Evolutionary conservation across 2,888 invertebrate genomes (phyloP).

Genomic region (Eumacrocentrus americanus): DNA sequence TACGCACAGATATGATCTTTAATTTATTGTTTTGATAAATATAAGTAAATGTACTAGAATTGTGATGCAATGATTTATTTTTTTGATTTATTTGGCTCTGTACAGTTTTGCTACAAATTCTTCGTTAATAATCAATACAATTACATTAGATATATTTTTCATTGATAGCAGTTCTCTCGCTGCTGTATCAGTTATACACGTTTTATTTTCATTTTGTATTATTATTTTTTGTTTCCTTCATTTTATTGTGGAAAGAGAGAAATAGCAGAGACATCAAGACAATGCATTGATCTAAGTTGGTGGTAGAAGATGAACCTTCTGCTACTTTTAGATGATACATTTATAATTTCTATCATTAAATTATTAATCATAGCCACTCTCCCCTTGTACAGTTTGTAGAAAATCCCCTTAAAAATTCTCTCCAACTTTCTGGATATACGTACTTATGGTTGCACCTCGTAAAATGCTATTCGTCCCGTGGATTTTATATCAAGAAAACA

Average conservation of each 20-base stretch:
- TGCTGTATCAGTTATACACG: slow-evolving; percentile 29
- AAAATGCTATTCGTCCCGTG: background rate
- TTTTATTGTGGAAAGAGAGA: slow-evolving; percentile 18
- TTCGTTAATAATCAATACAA: slow-evolving; percentile 35
- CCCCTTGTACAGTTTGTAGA: slow-evolving; percentile 26
- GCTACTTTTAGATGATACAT: background rate
- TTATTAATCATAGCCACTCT: slow-evolving; percentile 23
- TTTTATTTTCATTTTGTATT: slow-evolving; percentile 27
- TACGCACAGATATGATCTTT: too few species aligned
- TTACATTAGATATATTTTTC: slow-evolving; percentile 32
- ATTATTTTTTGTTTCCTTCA: slow-evolving; percentile 28
- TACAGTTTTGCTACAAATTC: slow-evolving; percentile 47
- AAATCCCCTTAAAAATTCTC: slow-evolving; percentile 16
- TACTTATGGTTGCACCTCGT: background rate
- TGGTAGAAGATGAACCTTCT: background rate
- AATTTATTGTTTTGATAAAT: background rate
- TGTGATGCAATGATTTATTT: slow-evolving; percentile 21
- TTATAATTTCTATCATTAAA: background rate
- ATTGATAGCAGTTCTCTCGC: slow-evolving; percentile 2
- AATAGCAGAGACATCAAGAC: slow-evolving; percentile 4
- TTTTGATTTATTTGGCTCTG: slow-evolving; percentile 58
- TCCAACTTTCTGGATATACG: background rate
- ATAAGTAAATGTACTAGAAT: background rate
- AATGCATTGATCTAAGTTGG: slow-evolving; percentile 9
- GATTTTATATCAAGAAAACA: background rate